These are phyloP conservation scores for Augochlorella aurata DNA, from an alignment of 2,888 invertebrate genomes.

Conservation along the genomic window DNA sequence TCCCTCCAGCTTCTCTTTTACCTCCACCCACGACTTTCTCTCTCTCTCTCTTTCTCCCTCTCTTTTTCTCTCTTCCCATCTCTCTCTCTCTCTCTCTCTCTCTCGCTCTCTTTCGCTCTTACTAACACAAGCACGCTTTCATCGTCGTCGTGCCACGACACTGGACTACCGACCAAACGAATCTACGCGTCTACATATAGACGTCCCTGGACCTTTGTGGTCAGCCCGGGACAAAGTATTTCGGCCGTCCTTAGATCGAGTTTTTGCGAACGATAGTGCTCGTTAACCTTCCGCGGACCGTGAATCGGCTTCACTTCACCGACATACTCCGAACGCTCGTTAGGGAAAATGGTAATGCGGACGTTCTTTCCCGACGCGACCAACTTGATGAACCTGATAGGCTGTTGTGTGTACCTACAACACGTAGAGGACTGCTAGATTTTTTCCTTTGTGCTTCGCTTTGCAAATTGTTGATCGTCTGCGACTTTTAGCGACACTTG, in stretches of 20 bases:
- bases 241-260: slow-evolving; percentile 45
- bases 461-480: no score
- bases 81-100: no score
- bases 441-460: no score
- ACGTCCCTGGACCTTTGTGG: slow-evolving; percentile 27
- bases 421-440: no score
- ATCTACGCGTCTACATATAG: slow-evolving; percentile 61
- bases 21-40: slow-evolving; percentile 50
- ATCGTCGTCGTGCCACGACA: slow-evolving; percentile 35
- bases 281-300: slow-evolving; percentile 46
- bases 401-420: background rate
- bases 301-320: slow-evolving; percentile 16
- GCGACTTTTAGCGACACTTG: no score
- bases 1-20: slow-evolving; percentile 57
- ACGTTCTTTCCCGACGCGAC: background rate
- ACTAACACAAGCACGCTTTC: slow-evolving; percentile 43
- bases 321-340: slow-evolving; percentile 5
- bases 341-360: slow-evolving; percentile 1
- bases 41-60: slow-evolving; percentile 9
- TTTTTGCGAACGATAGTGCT: slow-evolving; percentile 49
- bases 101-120: slow-evolving; percentile 21
- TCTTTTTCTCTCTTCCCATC: no score
- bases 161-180: slow-evolving; percentile 60
- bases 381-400: background rate
- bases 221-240: slow-evolving; percentile 54